Percentiles rank a stretch among this genome's conserved stretches.
phyloP scores from a whole-genome alignment of 2,888 invertebrate genomes.

The Ormyrus rosae region DNA sequence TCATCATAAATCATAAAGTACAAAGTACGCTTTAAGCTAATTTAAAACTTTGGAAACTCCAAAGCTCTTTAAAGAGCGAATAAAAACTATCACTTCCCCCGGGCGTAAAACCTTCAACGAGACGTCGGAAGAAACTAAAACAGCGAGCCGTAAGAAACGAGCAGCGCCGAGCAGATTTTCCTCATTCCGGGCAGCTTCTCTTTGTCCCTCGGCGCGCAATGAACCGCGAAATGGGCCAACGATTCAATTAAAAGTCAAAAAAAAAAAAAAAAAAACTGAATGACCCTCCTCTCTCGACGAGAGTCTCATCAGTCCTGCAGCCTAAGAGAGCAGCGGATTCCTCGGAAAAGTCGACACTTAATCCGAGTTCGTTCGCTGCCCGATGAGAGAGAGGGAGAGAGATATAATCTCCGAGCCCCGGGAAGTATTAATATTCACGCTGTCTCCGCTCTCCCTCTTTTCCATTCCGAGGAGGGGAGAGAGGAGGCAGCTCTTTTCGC shows the following conservation, averaged over 20 bases:
- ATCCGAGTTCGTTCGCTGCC: conserved; percentile 48
- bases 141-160: too few relatives aligned
- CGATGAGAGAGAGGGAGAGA: conserved; percentile 29
- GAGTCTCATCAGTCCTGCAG: conserved; percentile 11
- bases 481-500: conserved; percentile 7
- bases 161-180: conserved; percentile 37
- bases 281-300: conserved; percentile 23
- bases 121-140: too few relatives aligned
- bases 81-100: too few relatives aligned
- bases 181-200: conserved; percentile 19
- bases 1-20: too few relatives aligned
- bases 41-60: too few relatives aligned
- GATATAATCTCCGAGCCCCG: conserved; percentile 51
- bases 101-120: too few relatives aligned
- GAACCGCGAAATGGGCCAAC: conserved; percentile 38
- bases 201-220: conserved; percentile 17
- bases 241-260: conserved; percentile 56
- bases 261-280: conserved; percentile 20
- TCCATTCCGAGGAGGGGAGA: conserved; percentile 19
- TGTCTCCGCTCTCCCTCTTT: conserved; percentile 34
- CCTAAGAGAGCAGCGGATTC: conserved; percentile 1
- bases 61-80: too few relatives aligned
- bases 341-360: conserved; percentile 51
- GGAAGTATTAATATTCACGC: conserved; percentile 56
- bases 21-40: too few relatives aligned